Percentiles rank a stretch among this genome's conserved stretches.
These are phyloP conservation scores for Drosophila falleni DNA, from an alignment of 2,888 invertebrate species.

Conservation along the genomic window DNA sequence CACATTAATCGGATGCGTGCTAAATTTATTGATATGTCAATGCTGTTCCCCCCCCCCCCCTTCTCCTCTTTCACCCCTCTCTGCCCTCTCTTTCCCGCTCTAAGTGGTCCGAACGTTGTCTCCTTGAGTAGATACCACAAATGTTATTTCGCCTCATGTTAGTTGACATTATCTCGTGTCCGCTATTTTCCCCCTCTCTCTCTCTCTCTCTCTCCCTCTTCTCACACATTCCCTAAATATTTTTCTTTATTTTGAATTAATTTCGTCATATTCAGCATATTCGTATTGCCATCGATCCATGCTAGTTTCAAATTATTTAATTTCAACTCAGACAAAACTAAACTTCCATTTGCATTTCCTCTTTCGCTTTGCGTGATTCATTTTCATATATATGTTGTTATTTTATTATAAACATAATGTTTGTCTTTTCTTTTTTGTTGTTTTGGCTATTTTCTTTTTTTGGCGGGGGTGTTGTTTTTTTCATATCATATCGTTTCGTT, in stretches of 20 bases:
- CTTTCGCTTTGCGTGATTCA: conserved; percentile 67
- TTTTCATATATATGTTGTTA: conserved; percentile 54
- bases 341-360: conserved; percentile 19
- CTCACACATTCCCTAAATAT: conserved; percentile 42
- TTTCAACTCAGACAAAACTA: conserved; percentile 15
- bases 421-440: conserved; percentile 53
- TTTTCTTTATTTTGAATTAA: conserved; percentile 1
- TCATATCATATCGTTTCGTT: conserved; percentile 34
- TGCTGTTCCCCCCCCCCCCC: conserved; percentile 11
- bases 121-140: conserved; percentile 24
- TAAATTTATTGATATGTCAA: conserved; percentile 73
- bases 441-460: conserved; percentile 47
- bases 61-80: not conserved
- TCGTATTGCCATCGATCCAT: conserved; percentile 13
- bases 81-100: not conserved
- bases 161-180: conserved; percentile 34
- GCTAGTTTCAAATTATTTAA: conserved; percentile 19
- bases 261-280: conserved; percentile 18
- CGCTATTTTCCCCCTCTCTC: not conserved
- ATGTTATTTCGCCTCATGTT: conserved; percentile 29
- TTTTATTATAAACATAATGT: conserved; percentile 63
- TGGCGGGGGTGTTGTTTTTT: conserved; percentile 42
- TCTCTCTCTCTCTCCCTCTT: not conserved
- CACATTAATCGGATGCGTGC: conserved; percentile 76
- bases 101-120: not conserved